Evolutionary conservation across 1,140 invertebrate genomes (phyloP), one percentile per base, ranked within the genome.

Genomic region (Chionoecetes opilio): DNA sequence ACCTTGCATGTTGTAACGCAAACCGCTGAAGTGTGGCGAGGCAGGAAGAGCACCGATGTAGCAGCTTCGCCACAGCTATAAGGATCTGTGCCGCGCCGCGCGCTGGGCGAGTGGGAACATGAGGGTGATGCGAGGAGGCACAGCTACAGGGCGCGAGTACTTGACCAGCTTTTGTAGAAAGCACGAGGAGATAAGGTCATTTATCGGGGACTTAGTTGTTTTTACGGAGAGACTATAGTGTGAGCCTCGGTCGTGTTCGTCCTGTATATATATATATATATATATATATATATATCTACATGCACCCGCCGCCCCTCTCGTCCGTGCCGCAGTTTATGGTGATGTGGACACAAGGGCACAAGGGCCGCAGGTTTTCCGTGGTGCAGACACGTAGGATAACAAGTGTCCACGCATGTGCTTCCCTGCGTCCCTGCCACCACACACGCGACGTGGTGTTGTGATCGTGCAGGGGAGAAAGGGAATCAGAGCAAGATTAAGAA

Each of bases 1-100:
- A 75, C 63, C 63, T n/a, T 75, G 26, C 63, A 75, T 75, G 63
- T 75, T 75, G 63, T n/a, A 75, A 75, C 63, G 63, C 63, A 75
- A 75, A 75, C 63, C n/a, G 63, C 63, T 26, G 63, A 75, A 75
- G 63, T 26, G 63, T 75, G 63, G 63, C 63, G 21, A 26, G n/a
- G 63, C 63, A n/a, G 21, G 63, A 75, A 75, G 63, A 75, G n/a
- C 26, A 75, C 63, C 63, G n/a, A 75, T 75, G 63, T 75, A 75
- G 21, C 63, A 75, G 63, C 63, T 6, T 75, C 63, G 0, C 63
- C 63, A 26, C 21, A 21, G 63, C 63, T 26, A 26, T 21, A 26
- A 2, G n/a, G 63, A 75, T 1, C 63, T 53, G 46, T 9, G 63
- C 63, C n/a, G n/a, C n/a, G n/a, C n/a, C 1, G 21, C 63, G 11